A percentile compares a stretch with the other conserved stretches of the same genome.
Conservation (phyloP, 1,140 invertebrate species). For the Euwallacea fornicatus region DNA sequence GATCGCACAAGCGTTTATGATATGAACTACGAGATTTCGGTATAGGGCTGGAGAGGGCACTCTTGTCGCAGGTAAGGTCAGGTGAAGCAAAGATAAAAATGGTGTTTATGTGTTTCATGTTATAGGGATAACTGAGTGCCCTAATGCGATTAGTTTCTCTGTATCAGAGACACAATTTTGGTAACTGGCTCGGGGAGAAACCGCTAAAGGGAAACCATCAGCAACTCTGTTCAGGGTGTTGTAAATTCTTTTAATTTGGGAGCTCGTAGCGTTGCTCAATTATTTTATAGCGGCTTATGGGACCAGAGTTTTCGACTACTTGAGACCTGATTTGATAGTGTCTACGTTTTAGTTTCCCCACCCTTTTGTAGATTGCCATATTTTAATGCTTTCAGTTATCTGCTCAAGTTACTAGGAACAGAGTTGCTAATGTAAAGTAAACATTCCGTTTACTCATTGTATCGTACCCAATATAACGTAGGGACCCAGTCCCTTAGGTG, state of each 20-base stretch:
- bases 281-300: background rate
- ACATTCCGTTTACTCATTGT: too few species aligned
- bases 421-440: too few species aligned
- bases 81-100: background rate
- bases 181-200: background rate
- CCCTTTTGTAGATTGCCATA: too few species aligned
- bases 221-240: background rate
- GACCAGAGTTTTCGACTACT: background rate
- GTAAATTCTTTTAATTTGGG: background rate
- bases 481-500: too few species aligned
- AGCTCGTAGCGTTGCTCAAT: background rate
- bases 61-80: conserved; percentile 49
- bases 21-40: conserved; percentile 95
- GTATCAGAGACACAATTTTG: conserved; percentile 48
- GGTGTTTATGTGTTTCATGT: background rate
- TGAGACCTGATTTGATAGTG: background rate
- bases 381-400: too few species aligned
- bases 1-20: conserved; percentile 89
- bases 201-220: background rate
- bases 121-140: conserved; percentile 36
- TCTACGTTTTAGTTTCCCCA: too few species aligned
- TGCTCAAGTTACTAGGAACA: too few species aligned
- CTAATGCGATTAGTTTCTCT: conserved; percentile 48
- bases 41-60: conserved; percentile 62
- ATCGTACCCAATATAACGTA: too few species aligned